Conservation (phyloP, 1,140 invertebrate genomes). For the Pteromalus puparum region DNA sequence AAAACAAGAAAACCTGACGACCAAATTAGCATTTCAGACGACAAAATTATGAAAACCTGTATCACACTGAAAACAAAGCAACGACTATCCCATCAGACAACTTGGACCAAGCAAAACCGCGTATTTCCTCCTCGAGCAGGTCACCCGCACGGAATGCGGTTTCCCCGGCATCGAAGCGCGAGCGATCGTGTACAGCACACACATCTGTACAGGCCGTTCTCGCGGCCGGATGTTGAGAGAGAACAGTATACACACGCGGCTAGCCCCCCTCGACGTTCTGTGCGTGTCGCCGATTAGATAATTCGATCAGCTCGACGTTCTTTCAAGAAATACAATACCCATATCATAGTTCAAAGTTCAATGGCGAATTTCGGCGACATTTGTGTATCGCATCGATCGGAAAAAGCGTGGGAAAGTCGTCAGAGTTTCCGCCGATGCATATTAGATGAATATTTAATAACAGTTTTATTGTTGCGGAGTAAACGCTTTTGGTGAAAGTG, state of each 20-base stretch:
- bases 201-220: background rate
- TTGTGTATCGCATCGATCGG: background rate
- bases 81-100: too few relatives aligned
- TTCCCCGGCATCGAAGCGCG: background rate
- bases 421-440: background rate
- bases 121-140: conserved; percentile 28
- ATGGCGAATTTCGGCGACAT: background rate
- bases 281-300: conserved; percentile 44
- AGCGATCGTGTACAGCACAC: background rate
- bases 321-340: background rate
- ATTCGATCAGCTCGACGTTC: conserved; percentile 35
- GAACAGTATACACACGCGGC: background rate
- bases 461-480: conserved; percentile 2
- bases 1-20: background rate
- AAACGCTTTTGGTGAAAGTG: background rate
- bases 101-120: background rate
- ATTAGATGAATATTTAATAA: conserved; percentile 16
- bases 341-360: background rate
- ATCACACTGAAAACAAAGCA: too few relatives aligned
- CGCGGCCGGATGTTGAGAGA: conserved; percentile 43
- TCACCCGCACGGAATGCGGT: conserved; percentile 35
- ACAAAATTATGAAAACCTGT: too few relatives aligned
- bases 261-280: conserved; percentile 11
- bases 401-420: background rate
- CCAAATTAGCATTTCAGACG: too few relatives aligned